A percentile compares a stretch with the other conserved stretches of the same genome.
Evolutionary conservation across 2,113 vertebrate species (phyloP).

Genomic region (Callorhinus ursinus): DNA sequence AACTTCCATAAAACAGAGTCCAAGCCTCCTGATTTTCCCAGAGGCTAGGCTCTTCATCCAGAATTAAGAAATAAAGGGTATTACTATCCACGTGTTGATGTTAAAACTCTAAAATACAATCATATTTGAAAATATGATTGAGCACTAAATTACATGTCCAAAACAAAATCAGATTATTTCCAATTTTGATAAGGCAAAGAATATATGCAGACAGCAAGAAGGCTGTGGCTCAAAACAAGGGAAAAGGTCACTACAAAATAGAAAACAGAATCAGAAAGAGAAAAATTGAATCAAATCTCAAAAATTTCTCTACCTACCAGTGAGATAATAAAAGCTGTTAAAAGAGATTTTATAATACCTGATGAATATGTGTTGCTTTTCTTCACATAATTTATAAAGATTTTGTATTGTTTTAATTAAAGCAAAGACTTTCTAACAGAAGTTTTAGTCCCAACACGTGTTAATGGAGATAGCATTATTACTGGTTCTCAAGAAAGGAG

Average conservation of each 20-base stretch:
- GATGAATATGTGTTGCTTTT: slow-evolving; percentile 16
- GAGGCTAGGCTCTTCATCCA: not conserved
- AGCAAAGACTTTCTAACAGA: slow-evolving; percentile 16
- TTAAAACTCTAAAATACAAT: slow-evolving; percentile 35
- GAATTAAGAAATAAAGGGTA: not conserved
- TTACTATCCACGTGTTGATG: not conserved
- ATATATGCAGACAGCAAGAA: slow-evolving; percentile 12
- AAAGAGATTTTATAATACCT: slow-evolving; percentile 19
- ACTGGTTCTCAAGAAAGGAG: slow-evolving; percentile 37
- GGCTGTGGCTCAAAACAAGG: not conserved
- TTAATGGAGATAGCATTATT: not conserved
- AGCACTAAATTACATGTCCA: not conserved
- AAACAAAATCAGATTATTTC: slow-evolving; percentile 1
- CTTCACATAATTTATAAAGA: slow-evolving; percentile 26
- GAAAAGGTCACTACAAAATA: not conserved
- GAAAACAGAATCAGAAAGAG: slow-evolving; percentile 27
- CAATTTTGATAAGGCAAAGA: not conserved
- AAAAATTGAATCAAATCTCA: slow-evolving; percentile 28
- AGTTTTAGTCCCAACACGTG: slow-evolving; percentile 17
- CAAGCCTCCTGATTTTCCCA: not conserved
- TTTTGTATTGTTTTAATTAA: slow-evolving; percentile 46
- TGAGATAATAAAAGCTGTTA: slow-evolving; percentile 12
- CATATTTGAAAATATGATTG: not conserved
- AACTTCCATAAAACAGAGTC: not conserved
- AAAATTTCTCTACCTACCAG: not conserved